phyloP scores from a whole-genome alignment of 2,888 invertebrate species.

The Eudemis profundana region DNA sequence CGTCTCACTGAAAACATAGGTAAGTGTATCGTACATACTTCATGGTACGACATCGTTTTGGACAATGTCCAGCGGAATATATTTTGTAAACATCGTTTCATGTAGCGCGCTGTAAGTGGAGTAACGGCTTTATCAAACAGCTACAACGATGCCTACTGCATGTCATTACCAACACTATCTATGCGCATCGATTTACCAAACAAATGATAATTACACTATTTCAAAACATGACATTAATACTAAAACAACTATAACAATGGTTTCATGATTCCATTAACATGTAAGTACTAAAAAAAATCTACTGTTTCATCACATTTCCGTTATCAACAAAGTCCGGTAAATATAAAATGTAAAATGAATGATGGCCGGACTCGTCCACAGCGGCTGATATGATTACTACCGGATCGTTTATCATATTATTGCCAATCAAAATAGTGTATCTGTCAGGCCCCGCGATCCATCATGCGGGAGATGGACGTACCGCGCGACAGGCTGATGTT shows the following conservation, averaged over 20 bases:
- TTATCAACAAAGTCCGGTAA: slow-evolving; percentile 65
- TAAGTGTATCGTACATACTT: slow-evolving; percentile 66
- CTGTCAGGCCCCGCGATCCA: slow-evolving; percentile 81
- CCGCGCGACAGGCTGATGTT: slow-evolving; percentile 55
- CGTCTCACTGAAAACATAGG: slow-evolving; percentile 72
- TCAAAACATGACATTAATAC: slow-evolving; percentile 56
- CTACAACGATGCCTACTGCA: slow-evolving; percentile 57
- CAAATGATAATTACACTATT: slow-evolving; percentile 64
- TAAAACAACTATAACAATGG: slow-evolving; percentile 49
- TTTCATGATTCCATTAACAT: slow-evolving; percentile 37
- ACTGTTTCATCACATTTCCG: slow-evolving; percentile 50
- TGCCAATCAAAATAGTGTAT: slow-evolving; percentile 86
- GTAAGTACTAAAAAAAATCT: slow-evolving; percentile 49
- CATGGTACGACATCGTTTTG: slow-evolving; percentile 73
- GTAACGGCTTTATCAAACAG: slow-evolving; percentile 61
- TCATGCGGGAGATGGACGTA: slow-evolving; percentile 70
- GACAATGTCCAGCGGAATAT: slow-evolving; percentile 78
- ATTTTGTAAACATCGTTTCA: slow-evolving; percentile 78
- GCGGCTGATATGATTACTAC: slow-evolving; percentile 78
- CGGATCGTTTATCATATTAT: slow-evolving; percentile 82
- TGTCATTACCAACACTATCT: slow-evolving; percentile 51
- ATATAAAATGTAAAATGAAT: slow-evolving; percentile 72
- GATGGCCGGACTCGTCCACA: slow-evolving; percentile 71
- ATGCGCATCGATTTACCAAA: slow-evolving; percentile 54
- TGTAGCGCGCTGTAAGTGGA: slow-evolving; percentile 70